A percentile compares a stretch with the other conserved stretches of the same genome.
Evolutionary conservation across 2,888 invertebrate genomes (phyloP).

Genomic region (Serripes groenlandicus): DNA sequence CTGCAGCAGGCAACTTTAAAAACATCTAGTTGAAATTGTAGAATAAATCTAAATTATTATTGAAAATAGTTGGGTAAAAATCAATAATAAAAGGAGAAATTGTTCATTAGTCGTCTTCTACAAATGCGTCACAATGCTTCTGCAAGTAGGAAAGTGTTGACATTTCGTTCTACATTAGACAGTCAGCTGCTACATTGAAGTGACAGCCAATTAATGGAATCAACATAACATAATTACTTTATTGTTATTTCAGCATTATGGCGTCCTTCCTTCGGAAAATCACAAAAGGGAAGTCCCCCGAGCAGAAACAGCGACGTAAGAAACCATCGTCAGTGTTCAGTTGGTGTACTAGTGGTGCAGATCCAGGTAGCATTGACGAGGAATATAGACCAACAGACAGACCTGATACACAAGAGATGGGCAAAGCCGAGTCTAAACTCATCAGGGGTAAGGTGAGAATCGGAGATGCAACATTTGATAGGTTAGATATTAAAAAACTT

Average conservation of each 20-base stretch:
- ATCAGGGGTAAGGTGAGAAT: neutral
- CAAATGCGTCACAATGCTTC: no score
- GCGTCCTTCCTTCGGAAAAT: slow-evolving; percentile 49
- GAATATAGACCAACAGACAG: slow-evolving; percentile 33
- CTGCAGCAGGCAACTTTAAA: no score
- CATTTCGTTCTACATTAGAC: no score
- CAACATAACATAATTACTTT: neutral
- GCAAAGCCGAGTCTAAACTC: slow-evolving; percentile 53
- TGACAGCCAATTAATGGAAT: no score
- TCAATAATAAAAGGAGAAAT: no score
- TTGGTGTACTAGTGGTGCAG: slow-evolving; percentile 31
- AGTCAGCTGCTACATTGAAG: no score
- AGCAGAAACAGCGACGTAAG: slow-evolving; percentile 1
- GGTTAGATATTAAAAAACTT: neutral
- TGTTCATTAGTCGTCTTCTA: no score
- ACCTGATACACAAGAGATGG: slow-evolving; percentile 36
- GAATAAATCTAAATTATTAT: no score
- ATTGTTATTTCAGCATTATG: slow-evolving; percentile 45
- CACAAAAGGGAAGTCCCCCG: slow-evolving; percentile 19
- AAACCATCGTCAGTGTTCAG: slow-evolving; percentile 29
- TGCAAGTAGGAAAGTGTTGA: no score
- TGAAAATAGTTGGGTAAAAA: no score
- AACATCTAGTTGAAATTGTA: no score
- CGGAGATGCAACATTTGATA: slow-evolving; percentile 30
- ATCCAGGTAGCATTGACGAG: slow-evolving; percentile 29